Percentiles rank a stretch among this genome's conserved stretches.
These are phyloP conservation scores for Entomobrya multifasciata DNA, from an alignment of 2,888 invertebrate genomes.

Conservation along the genomic window DNA sequence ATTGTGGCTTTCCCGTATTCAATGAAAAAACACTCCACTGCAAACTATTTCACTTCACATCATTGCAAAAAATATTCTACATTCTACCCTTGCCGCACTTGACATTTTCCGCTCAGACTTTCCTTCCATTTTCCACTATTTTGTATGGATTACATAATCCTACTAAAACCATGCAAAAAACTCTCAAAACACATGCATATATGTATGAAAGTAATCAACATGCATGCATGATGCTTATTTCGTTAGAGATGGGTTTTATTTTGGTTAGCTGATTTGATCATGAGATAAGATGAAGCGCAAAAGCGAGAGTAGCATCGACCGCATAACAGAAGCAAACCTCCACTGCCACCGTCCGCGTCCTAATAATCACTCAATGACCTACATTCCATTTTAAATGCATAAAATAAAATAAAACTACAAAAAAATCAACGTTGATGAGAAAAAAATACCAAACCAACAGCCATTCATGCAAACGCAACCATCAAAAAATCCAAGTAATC, in stretches of 20 bases:
- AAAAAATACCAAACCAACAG: background rate
- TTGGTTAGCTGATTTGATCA: too few relatives aligned
- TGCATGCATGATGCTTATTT: too few relatives aligned
- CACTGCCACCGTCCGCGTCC: background rate
- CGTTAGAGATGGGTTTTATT: background rate
- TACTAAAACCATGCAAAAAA: background rate
- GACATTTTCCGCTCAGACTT: background rate
- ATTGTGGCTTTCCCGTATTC: constrained; percentile 1
- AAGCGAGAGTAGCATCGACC: background rate
- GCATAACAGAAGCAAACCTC: background rate
- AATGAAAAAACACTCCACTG: too few relatives aligned
- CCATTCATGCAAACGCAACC: too few relatives aligned
- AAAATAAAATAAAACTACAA: background rate
- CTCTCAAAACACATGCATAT: background rate
- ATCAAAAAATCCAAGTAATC: too few relatives aligned
- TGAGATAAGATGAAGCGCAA: background rate
- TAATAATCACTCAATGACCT: constrained; percentile 27
- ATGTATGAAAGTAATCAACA: background rate
- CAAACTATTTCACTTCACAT: too few relatives aligned
- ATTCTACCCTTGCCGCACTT: background rate
- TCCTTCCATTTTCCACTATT: background rate
- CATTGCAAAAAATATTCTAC: background rate
- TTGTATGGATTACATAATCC: background rate
- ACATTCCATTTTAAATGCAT: constrained; percentile 7
- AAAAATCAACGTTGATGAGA: constrained; percentile 7